phyloP scores from a whole-genome alignment of 2,888 invertebrate species.

The Nomada fabriciana region DNA sequence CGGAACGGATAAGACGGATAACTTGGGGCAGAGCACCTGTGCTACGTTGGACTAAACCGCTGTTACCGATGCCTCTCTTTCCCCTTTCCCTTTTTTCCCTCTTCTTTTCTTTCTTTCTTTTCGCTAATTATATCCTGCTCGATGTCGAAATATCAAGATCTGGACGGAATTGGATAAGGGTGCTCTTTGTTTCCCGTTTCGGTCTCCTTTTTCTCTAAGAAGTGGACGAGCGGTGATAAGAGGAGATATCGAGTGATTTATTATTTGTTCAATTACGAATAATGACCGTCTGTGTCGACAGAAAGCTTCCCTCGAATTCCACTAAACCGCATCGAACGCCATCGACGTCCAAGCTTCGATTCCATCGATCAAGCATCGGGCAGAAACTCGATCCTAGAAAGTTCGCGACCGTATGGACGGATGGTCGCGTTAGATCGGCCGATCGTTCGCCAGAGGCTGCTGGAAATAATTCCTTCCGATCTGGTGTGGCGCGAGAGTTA shows the following conservation, averaged over 20 bases:
- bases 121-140: slow-evolving; percentile 56
- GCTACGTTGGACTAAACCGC: not conserved
- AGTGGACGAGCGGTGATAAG: slow-evolving; percentile 12
- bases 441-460: slow-evolving; percentile 31
- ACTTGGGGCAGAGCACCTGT: slow-evolving; percentile 15
- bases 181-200: slow-evolving; percentile 24
- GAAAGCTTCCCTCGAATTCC: not conserved
- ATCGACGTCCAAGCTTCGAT: not conserved
- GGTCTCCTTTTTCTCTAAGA: not conserved
- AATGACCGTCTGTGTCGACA: not conserved
- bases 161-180: slow-evolving; percentile 17
- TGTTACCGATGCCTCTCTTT: not conserved
- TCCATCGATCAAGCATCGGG: not conserved
- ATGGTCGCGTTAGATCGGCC: slow-evolving; percentile 33
- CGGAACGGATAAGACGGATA: slow-evolving; percentile 41
- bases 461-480: slow-evolving; percentile 60
- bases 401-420: slow-evolving; percentile 16
- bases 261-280: no score
- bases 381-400: slow-evolving; percentile 41
- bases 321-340: no score
- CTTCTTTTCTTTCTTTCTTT: not conserved
- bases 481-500: slow-evolving; percentile 12
- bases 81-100: not conserved
- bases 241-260: not conserved
- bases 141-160: slow-evolving; percentile 57